Evolutionary conservation across 53 echinoderm and acorn worm genomes (phyloP), one percentile per base, ranked within the genome.

Genomic region (Echinometra lucunter): DNA sequence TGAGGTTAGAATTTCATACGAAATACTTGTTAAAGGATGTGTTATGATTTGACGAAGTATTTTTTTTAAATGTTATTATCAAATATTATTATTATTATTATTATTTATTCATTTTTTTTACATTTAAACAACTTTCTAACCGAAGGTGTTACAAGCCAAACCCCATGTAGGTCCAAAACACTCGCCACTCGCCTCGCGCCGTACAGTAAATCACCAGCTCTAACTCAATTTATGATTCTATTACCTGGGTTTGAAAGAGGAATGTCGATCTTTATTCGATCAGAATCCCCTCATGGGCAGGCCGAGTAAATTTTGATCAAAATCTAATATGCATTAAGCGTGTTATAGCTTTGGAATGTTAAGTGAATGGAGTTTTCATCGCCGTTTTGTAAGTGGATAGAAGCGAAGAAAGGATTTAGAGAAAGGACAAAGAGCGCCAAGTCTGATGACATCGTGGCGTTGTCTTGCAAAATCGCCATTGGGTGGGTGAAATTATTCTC

Each of bases 281-380:
- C 35, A 90, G 35, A 63, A 90, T 49, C 88, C 53, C 88, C 88
- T 30, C 32, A n/a, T 56, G 88, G 49, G 88, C 32, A 0, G 49
- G 30, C 30, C 49, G 32, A 55, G 56, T 88, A 89, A 57, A 89
- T 89, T 37, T 89, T 89, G 89, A 89, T 89, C 32, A 89, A 89
- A 89, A 89, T 89, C 89, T 89, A 89, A 89, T 89, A 89, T 89
- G 89, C 35, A 89, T 58, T 57, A 89, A 89, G 89, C 89, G 89
- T 34, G 89, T 89, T 89, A 89, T 89, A 89, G 89, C 58, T 89
- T 15, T 47, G 89, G 89, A 89, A 89, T 89, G 89, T 37, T 23
- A 57, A 58, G 58, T 35, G 89, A 89, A 89, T 89, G 18, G 30
- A 89, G 60, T 60, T 89, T 89, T 89, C 89, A 89, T 58, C 89